Evolutionary conservation across 2,797 vertebrate species (phyloP), one percentile per base, ranked within the genome.

Genomic region (Masticophis lateralis): DNA sequence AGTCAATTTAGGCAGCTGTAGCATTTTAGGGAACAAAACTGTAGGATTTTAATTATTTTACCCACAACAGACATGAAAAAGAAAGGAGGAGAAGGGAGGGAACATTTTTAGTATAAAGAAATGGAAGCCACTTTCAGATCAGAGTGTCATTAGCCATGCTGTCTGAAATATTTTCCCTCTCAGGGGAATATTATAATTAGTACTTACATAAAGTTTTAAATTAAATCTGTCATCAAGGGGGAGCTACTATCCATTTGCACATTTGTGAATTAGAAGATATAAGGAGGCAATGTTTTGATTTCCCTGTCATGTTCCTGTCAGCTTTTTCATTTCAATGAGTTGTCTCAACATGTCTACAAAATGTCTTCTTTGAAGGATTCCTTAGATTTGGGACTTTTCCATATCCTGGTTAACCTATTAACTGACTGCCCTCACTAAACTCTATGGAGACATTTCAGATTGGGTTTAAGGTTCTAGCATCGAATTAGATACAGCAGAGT

Each of bases 251-350:
- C 25, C 93, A 47, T 87, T 94, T 92, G 95, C 12, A 0, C 94
- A 94, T 59, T 88, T 90, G 93, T 93, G 95, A 95, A 95, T 92
- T 66, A 95, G 93, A 95, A 93, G 86, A 43, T 22, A 91, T 92
- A 86, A 83, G 66, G 0, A 91, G 5, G 43, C 27, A 0, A 0
- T 92, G 28, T 93, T 93, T 95, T n/a, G 51, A 93, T 96, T 94
- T 14, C 93, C 92, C 94, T 96, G 90, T 96, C 69, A 87, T 96
- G 94, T 94, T 86, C 92, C 0, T 88, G 66, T 94, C 91, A 96
- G 91, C n/a, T 95, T 96, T 95, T 95, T 93, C 16, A n/a, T 87
- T 63, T 92, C 95, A 93, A 93, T 93, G 55, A 90, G 79, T 91
- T 94, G 92, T 93, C 90, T 91, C 95, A 87, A 88, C 91, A 94